A percentile compares a stretch with the other conserved stretches of the same genome.
These are phyloP conservation scores for Dryoscopus gambensis DNA, from an alignment of 2,113 vertebrate genomes.

Conservation along the genomic window DNA sequence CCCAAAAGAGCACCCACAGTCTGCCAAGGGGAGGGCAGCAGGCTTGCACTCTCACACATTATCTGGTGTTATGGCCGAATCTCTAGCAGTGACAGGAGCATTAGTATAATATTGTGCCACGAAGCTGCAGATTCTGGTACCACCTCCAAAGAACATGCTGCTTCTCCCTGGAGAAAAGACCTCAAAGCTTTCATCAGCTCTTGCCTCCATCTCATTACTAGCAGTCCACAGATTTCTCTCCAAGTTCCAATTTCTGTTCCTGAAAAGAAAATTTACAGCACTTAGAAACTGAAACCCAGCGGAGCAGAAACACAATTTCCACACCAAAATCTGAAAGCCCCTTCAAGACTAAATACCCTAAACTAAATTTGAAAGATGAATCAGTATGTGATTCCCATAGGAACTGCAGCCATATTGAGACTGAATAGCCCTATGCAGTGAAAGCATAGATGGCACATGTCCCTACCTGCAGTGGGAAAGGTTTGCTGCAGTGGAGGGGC, in stretches of 20 bases:
- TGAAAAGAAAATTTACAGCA: not conserved
- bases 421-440: not conserved
- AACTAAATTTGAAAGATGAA: not conserved
- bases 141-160: not conserved
- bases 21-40: not conserved
- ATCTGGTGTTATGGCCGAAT: not conserved
- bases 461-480: not conserved
- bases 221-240: not conserved
- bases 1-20: not conserved
- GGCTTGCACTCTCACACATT: not conserved
- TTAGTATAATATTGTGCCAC: not conserved
- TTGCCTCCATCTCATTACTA: not conserved
- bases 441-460: not conserved
- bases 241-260: not conserved
- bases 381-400: not conserved
- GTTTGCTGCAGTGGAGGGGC: not conserved
- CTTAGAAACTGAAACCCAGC: not conserved
- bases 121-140: not conserved
- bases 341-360: not conserved
- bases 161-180: not conserved
- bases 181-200: not conserved
- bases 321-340: not conserved
- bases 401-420: fast-evolving
- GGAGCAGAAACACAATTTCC: not conserved
- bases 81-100: not conserved